A percentile compares a stretch with the other conserved stretches of the same genome.
Evolutionary conservation across 2,797 vertebrate species (phyloP).

Genomic region (Parauchenoglanis punctatus): DNA sequence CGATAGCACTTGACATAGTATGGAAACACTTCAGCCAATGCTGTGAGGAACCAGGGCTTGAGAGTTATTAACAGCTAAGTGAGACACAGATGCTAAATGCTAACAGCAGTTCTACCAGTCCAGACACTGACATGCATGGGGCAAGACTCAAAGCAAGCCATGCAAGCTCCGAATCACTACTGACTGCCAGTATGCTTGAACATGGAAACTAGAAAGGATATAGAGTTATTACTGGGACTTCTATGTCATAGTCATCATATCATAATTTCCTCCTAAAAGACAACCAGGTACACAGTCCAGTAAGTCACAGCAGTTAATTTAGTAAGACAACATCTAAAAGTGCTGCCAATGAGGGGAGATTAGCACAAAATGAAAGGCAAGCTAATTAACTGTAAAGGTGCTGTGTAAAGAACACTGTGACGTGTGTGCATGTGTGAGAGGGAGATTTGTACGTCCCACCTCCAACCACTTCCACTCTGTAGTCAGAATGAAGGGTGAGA

Average conservation of each 20-base stretch:
- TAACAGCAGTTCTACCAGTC: conserved; percentile 35
- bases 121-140: conserved; percentile 34
- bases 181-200: conserved; percentile 29
- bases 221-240: conserved; percentile 14
- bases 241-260: not conserved
- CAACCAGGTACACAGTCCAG: not conserved
- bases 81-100: conserved; percentile 30
- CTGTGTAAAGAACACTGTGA: not conserved
- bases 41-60: conserved; percentile 13
- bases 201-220: not conserved
- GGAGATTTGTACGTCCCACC: not conserved
- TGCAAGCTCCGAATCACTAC: conserved; percentile 42
- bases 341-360: conserved; percentile 20
- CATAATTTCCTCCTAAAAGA: not conserved
- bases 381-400: not conserved
- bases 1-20: not conserved
- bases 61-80: conserved; percentile 20
- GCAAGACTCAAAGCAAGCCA: conserved; percentile 40
- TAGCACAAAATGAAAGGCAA: conserved; percentile 12
- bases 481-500: conserved; percentile 26
- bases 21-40: conserved; percentile 4
- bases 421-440: not conserved
- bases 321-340: conserved; percentile 41
- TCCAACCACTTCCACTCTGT: not conserved
- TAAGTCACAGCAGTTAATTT: conserved; percentile 37